Percentiles rank a stretch among this genome's conserved stretches.
Conservation (phyloP, 2,113 vertebrate genomes). For the Orycteropus afer region DNA sequence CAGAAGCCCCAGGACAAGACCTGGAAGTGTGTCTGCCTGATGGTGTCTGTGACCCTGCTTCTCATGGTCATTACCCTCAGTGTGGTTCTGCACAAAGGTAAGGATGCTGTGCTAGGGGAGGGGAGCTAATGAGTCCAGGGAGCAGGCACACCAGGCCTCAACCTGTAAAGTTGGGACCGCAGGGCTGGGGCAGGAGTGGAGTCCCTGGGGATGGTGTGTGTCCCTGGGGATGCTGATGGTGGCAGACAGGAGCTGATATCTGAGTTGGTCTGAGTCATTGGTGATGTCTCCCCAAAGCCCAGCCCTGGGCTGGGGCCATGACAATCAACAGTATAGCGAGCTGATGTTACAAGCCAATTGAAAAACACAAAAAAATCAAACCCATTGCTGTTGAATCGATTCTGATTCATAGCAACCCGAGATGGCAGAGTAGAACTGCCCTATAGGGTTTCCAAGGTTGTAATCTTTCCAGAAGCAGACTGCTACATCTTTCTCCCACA, state of each 20-base stretch:
- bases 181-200: neutral
- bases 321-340: neutral
- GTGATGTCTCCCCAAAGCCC: neutral
- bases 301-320: neutral
- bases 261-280: neutral
- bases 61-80: neutral
- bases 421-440: neutral
- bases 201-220: neutral
- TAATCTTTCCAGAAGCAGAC: neutral
- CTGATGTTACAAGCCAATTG: neutral
- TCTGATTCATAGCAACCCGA: neutral
- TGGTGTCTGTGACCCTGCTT: neutral
- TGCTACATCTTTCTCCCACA: too few species aligned
- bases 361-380: neutral
- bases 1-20: neutral
- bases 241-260: neutral
- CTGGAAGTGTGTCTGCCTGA: neutral
- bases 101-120: neutral
- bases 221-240: neutral
- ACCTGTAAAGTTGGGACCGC: neutral
- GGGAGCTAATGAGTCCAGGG: neutral
- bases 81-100: neutral
- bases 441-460: neutral
- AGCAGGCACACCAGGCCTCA: neutral
- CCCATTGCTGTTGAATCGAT: neutral